Conservation (phyloP, 2,888 invertebrate species). For the Apodemia mormo region DNA sequence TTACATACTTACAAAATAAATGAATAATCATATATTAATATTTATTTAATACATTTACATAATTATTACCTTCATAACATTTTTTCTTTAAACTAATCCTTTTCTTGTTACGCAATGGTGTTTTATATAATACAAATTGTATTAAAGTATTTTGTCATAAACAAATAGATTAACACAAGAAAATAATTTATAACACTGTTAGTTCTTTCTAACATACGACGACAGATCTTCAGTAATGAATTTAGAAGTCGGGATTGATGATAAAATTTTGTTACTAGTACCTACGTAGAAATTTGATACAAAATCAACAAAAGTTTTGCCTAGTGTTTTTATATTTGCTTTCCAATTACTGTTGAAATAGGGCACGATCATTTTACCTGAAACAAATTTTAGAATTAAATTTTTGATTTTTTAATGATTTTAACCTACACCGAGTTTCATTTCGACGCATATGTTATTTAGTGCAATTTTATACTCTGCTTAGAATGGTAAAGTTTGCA, state of each 20-base stretch:
- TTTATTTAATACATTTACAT: too few species aligned
- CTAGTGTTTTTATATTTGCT: slow-evolving; percentile 33
- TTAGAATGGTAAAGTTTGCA: too few species aligned
- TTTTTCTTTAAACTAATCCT: too few species aligned
- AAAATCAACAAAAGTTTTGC: slow-evolving; percentile 40
- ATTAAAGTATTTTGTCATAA: not conserved
- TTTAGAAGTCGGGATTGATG: slow-evolving; percentile 41
- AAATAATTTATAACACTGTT: not conserved
- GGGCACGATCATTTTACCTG: slow-evolving; percentile 44
- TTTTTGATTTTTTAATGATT: too few species aligned
- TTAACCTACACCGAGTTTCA: too few species aligned
- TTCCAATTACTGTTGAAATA: slow-evolving; percentile 48
- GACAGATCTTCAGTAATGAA: slow-evolving; percentile 46
- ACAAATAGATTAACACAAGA: not conserved
- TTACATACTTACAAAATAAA: too few species aligned
- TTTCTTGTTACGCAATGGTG: too few species aligned
- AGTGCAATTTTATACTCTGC: too few species aligned
- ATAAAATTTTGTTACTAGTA: slow-evolving; percentile 40
- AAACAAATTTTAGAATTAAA: slow-evolving; percentile 25
- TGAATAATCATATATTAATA: too few species aligned
- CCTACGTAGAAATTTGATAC: slow-evolving; percentile 35
- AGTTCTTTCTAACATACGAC: slow-evolving; percentile 37
- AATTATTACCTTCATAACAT: too few species aligned
- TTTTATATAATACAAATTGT: too few species aligned
- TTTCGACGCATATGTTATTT: too few species aligned